Evolutionary conservation across 2,888 invertebrate species (phyloP), one percentile per base, ranked within the genome.

Genomic region (Cheilosia scutellata): DNA sequence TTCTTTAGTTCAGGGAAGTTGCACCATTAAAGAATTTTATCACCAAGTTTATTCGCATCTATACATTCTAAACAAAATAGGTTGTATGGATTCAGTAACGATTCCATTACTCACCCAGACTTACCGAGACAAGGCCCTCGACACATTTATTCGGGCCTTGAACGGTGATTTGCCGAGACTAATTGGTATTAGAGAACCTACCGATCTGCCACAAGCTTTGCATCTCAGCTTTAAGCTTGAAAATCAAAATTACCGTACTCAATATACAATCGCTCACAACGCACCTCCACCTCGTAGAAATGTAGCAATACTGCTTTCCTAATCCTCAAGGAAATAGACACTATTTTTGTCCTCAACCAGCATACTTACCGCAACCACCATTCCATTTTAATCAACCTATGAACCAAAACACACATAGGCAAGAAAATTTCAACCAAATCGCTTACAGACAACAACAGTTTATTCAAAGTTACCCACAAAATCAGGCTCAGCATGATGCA

Each of bases 11-110:
- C 87, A 87, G 51, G 82, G 82, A 66, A 80, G 55, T 5, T 1
- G 29, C 5, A 68, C 88, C 2, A 65, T 88, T 0, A 65, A 74
- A 13, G 78, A 88, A 31, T 88, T 88, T 25, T 88, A 88, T 33
- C 80, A 88, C 37, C 13, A 20, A n/a, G 88, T 88, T 0, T 88
- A 88, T 49, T 51, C 87, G 0, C 87, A 86, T 11, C 57, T 86
- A 0, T 80, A 71, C 3, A 27, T 72, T 9, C 1, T 80, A 0
- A 70, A 77, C 25, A 82, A 77, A 47, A 53, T 77, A n/a, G 42
- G 31, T 20, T 72, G 60, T 27, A 65, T 72, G 60, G 47, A 79
- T 11, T 71, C 11, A 53, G 70, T 16, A 25, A 33, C 0, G 76
- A 78, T 27, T 37, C 65, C 3, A 13, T 75, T 1, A 27, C 57